These are phyloP conservation scores for Phylloscopus trochiloides DNA, from an alignment of 2,113 vertebrate species.

Conservation along the genomic window DNA sequence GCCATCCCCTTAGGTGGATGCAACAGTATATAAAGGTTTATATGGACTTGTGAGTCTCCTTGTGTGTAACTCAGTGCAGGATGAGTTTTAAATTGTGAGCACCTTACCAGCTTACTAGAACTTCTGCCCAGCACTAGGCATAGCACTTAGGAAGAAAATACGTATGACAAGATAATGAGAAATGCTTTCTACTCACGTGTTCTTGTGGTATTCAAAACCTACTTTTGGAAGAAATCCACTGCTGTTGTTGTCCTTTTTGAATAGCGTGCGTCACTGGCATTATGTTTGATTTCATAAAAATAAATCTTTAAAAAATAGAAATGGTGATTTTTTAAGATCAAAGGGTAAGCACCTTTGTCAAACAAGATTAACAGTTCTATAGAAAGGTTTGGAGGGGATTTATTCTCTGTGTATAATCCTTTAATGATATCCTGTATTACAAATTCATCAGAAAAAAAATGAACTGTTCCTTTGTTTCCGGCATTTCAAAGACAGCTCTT, in stretches of 20 bases:
- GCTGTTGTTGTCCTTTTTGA: neutral
- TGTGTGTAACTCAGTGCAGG: neutral
- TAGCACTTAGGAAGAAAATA: neutral
- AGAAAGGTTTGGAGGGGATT: neutral
- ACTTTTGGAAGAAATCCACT: neutral
- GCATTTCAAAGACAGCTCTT: neutral
- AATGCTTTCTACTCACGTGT: neutral
- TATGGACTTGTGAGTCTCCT: neutral
- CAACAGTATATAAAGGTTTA: neutral
- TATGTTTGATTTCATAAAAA: constrained; percentile 13
- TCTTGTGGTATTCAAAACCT: neutral
- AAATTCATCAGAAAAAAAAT: neutral
- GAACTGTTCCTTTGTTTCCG: constrained; percentile 6
- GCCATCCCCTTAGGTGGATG: no score
- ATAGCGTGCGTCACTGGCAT: neutral
- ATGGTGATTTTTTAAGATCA: neutral
- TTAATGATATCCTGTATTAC: neutral
- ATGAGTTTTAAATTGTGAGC: neutral
- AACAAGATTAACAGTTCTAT: constrained; percentile 12
- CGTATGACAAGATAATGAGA: rapidly evolving
- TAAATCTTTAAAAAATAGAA: constrained; percentile 9
- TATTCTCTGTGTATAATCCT: neutral
- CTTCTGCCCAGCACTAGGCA: neutral
- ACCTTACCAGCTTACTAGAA: neutral
- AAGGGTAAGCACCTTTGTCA: constrained; percentile 4